phyloP scores from a whole-genome alignment of 2,797 vertebrate species.

The Gila robusta region DNA sequence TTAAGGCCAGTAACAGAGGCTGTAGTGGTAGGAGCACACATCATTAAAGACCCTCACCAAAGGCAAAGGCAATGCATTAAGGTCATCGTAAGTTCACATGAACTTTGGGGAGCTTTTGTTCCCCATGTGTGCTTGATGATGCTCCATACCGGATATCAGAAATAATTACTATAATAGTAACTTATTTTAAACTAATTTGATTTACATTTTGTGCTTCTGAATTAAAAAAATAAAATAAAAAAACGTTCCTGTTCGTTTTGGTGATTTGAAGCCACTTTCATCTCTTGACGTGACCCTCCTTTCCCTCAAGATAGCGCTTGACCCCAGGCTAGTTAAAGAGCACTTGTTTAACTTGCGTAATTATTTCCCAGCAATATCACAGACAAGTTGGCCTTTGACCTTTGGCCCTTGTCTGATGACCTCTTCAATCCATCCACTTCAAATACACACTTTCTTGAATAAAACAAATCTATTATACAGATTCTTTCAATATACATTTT shows the following conservation, averaged over 20 bases:
- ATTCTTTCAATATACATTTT: conserved; percentile 1
- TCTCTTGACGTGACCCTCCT: conserved; percentile 39
- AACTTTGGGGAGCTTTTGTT: conserved; percentile 47
- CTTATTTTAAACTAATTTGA: background rate
- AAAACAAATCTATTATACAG: background rate
- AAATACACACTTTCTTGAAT: conserved; percentile 26
- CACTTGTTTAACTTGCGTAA: conserved; percentile 58
- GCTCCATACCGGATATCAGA: background rate
- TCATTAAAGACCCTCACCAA: conserved; percentile 58
- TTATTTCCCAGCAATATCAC: conserved; percentile 51
- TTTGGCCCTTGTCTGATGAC: conserved; percentile 51
- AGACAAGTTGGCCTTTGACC: conserved; percentile 51
- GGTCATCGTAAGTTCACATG: conserved; percentile 59
- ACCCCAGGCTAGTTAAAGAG: conserved; percentile 52
- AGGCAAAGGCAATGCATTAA: conserved; percentile 42
- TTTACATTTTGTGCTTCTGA: background rate
- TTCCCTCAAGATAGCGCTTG: conserved; percentile 51
- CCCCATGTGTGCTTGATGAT: background rate
- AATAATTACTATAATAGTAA: background rate
- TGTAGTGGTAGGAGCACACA: conserved; percentile 62
- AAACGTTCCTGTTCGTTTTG: background rate
- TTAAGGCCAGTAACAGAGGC: conserved; percentile 51
- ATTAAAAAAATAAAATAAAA: background rate
- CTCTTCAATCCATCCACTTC: conserved; percentile 46
- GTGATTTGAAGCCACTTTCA: conserved; percentile 19